These are phyloP conservation scores for Rhipidura dahli DNA, from an alignment of 2,113 vertebrate species.

Conservation along the genomic window DNA sequence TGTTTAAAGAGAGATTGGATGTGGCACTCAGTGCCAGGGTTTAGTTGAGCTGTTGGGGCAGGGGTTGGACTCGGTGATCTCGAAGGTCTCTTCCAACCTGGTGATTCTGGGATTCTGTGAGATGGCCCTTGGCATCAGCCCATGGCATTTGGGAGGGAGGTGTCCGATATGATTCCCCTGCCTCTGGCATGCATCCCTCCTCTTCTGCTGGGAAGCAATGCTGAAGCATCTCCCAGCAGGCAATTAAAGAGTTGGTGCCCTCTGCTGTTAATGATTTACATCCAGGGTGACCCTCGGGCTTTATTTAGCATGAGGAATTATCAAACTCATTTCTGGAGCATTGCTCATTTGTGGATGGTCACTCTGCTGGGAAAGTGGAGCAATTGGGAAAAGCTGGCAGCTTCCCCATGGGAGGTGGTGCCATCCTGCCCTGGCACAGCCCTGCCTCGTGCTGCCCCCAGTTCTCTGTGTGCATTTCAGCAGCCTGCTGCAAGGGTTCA, in stretches of 20 bases:
- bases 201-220: background rate
- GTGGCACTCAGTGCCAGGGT: too few species aligned
- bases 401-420: background rate
- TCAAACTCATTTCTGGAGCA: background rate
- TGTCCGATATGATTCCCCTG: fast-evolving
- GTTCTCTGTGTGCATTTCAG: background rate
- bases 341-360: background rate
- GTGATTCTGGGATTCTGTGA: too few species aligned
- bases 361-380: background rate
- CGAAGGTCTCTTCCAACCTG: too few species aligned
- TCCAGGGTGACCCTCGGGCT: background rate
- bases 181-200: too few species aligned
- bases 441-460: background rate
- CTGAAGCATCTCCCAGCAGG: background rate
- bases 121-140: background rate
- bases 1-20: too few species aligned
- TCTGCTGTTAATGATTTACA: background rate
- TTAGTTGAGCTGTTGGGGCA: too few species aligned
- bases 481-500: background rate
- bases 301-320: background rate
- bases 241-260: background rate
- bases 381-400: background rate
- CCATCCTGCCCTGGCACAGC: background rate
- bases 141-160: fast-evolving
- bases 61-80: too few species aligned